Conservation (phyloP, 2,113 vertebrate genomes). For the Campylorhamphus procurvoides region DNA sequence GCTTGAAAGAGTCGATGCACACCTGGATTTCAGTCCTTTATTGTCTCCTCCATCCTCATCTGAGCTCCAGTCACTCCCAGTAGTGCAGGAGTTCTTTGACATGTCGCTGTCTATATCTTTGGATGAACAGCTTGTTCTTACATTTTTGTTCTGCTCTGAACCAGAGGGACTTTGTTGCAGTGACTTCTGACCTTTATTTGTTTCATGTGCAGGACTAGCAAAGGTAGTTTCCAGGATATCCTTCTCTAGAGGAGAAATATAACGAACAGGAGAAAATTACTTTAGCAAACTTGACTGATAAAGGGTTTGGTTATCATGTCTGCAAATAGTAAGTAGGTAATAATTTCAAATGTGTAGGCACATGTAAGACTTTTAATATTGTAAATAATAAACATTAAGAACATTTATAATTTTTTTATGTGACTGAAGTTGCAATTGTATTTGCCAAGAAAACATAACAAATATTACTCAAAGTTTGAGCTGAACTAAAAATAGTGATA, state of each 20-base stretch:
- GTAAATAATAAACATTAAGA: background rate
- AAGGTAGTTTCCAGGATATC: slow-evolving; percentile 67
- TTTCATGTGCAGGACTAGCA: slow-evolving; percentile 49
- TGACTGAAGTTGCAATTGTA: background rate
- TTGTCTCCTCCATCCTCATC: slow-evolving; percentile 75
- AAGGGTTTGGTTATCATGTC: background rate
- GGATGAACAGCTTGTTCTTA: slow-evolving; percentile 39
- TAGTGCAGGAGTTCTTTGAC: slow-evolving; percentile 71
- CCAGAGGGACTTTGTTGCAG: slow-evolving; percentile 43
- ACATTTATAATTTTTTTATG: background rate
- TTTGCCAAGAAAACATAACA: background rate
- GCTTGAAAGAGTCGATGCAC: slow-evolving; percentile 77
- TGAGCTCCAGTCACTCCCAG: slow-evolving; percentile 78
- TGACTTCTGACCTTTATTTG: slow-evolving; percentile 60
- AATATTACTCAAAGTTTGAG: background rate
- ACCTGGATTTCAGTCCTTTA: slow-evolving; percentile 70
- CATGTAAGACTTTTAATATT: background rate
- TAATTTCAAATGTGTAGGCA: background rate
- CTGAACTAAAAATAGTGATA: background rate
- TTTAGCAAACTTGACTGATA: slow-evolving; percentile 19
- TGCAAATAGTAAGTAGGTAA: background rate
- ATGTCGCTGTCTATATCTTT: slow-evolving; percentile 57
- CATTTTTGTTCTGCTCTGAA: slow-evolving; percentile 62
- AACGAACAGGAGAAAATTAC: slow-evolving; percentile 27
- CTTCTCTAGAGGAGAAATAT: slow-evolving; percentile 75